Percentiles rank a stretch among this genome's conserved stretches.
These are phyloP conservation scores for Drosophila yooni DNA, from an alignment of 2,888 invertebrate species.

Conservation along the genomic window DNA sequence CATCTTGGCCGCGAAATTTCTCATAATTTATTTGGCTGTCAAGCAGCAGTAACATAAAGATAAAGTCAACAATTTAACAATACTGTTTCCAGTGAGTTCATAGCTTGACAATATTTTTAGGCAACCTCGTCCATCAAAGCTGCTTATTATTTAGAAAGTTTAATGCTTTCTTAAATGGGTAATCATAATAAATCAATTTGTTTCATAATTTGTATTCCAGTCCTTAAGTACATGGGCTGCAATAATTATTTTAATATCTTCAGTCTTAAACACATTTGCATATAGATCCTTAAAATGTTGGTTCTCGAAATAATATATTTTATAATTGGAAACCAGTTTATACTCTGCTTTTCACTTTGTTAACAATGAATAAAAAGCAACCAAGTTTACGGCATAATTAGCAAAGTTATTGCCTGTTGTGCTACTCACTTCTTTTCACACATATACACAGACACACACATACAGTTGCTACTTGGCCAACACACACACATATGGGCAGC, in stretches of 20 bases:
- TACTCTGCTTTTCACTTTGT: not conserved
- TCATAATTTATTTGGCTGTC: constrained; percentile 55
- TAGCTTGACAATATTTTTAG: not conserved
- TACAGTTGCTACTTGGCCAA: not conserved
- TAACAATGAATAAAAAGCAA: not conserved
- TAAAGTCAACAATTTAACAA: constrained; percentile 42
- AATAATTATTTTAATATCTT: not conserved
- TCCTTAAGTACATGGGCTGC: not conserved
- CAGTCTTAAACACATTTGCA: not conserved
- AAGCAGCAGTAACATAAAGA: constrained; percentile 19
- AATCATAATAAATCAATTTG: no score
- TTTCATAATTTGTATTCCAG: no score
- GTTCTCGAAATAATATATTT: no score
- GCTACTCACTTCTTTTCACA: constrained; percentile 2
- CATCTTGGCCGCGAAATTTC: constrained; percentile 29
- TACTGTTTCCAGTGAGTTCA: not conserved
- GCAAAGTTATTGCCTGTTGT: constrained; percentile 30
- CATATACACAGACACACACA: constrained; percentile 1
- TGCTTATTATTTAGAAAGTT: not conserved
- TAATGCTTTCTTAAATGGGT: not conserved
- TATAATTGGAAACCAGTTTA: not conserved
- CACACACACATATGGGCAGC: not conserved
- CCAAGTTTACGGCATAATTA: constrained; percentile 66
- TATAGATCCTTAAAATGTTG: no score
- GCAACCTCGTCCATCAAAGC: not conserved